phyloP scores from a whole-genome alignment of 2,113 vertebrate species.

The Garra rufa region DNA sequence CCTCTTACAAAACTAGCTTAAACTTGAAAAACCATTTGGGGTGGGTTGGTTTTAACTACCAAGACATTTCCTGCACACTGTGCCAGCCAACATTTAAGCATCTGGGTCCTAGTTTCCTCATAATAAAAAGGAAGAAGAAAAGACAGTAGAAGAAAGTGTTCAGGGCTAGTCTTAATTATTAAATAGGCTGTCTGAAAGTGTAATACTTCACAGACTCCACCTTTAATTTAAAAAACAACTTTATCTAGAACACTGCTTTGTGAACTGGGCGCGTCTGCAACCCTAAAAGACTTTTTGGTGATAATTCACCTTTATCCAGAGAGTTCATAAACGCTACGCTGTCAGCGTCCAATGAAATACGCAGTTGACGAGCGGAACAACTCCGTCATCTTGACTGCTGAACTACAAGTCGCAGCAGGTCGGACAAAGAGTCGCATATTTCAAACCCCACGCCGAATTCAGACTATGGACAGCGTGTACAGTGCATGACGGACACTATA shows the following conservation, averaged over 20 bases:
- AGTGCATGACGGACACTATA: neutral
- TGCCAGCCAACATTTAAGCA: conserved; percentile 55
- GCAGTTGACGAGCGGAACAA: conserved; percentile 31
- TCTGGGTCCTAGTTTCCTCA: conserved; percentile 34
- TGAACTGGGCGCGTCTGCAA: neutral
- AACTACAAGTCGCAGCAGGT: conserved; percentile 32
- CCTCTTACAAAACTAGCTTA: conserved; percentile 65
- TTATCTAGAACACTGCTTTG: neutral
- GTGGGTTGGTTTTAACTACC: conserved; percentile 55
- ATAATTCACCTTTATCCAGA: conserved; percentile 8
- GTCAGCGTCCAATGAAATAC: conserved; percentile 28
- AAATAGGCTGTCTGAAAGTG: neutral
- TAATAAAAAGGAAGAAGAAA: conserved; percentile 23
- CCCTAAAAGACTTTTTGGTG: neutral
- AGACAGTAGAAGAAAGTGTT: neutral
- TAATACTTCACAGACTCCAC: conserved; percentile 14
- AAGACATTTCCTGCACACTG: conserved; percentile 66
- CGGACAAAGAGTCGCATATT: neutral
- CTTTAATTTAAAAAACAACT: neutral
- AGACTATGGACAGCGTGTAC: neutral
- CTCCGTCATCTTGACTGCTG: conserved; percentile 31
- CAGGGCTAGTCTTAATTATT: neutral
- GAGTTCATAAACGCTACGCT: neutral
- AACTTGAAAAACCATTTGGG: conserved; percentile 19
- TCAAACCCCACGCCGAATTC: neutral